These are phyloP conservation scores for Ceryle rudis DNA, from an alignment of 2,797 vertebrate species.

Conservation along the genomic window DNA sequence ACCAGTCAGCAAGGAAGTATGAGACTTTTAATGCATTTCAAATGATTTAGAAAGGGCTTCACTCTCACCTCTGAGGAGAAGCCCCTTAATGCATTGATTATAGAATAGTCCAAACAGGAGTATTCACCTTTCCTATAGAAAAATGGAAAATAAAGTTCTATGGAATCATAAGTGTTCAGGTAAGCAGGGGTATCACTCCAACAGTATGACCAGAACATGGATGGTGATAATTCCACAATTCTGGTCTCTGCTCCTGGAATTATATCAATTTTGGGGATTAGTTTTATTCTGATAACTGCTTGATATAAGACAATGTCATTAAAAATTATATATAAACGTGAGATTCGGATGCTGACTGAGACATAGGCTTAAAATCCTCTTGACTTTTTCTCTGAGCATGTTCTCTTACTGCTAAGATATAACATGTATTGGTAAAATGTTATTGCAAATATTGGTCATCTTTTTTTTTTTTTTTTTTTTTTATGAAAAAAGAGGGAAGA, in stretches of 20 bases:
- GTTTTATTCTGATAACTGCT: not conserved
- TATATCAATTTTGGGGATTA: not conserved
- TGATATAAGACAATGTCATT: not conserved
- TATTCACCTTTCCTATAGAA: not conserved
- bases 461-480: not conserved
- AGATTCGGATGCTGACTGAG: not conserved
- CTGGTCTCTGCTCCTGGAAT: not conserved
- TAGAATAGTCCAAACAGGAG: not conserved
- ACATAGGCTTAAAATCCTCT: not conserved
- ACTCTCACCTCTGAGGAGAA: not conserved
- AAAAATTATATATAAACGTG: not conserved
- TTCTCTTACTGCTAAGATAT: not conserved
- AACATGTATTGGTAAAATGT: not conserved
- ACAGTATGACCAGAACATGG: not conserved
- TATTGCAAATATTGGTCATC: not conserved
- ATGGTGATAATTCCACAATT: accelerated
- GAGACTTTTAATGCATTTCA: not conserved
- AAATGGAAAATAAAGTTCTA: not conserved
- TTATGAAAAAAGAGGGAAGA: not conserved
- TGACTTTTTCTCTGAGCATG: not conserved
- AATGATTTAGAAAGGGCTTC: not conserved
- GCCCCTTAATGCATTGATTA: not conserved
- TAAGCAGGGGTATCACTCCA: not conserved
- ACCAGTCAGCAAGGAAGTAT: not conserved
- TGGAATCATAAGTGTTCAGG: not conserved